Conservation (phyloP, 1,140 invertebrate genomes). For the Rhizoglyphus robini region DNA sequence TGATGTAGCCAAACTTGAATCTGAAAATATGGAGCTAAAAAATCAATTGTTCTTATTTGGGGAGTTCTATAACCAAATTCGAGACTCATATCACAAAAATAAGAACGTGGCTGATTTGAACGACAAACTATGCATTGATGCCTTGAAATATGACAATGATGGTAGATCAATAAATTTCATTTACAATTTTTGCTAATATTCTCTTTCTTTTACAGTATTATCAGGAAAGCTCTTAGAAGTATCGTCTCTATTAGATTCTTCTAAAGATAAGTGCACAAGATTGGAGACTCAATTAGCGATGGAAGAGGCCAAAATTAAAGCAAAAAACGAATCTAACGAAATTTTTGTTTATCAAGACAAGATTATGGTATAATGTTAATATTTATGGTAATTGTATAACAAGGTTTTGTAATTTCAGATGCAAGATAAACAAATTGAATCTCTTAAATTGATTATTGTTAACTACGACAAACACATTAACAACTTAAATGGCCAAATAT, state of each 20-base stretch:
- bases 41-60: conserved; percentile 10
- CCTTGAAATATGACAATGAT: background rate
- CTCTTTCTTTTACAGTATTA: too few species aligned
- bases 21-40: conserved; percentile 10
- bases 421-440: background rate
- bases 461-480: background rate
- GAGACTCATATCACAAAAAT: background rate
- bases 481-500: conserved; percentile 10
- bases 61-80: conserved; percentile 4
- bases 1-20: background rate
- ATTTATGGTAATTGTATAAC: background rate
- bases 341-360: background rate
- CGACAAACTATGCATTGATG: background rate
- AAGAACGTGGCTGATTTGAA: background rate
- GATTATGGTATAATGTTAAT: background rate
- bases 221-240: too few species aligned
- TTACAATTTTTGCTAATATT: background rate
- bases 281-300: background rate
- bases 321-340: background rate
- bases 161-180: background rate
- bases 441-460: background rate
- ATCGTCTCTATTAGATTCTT: conserved; percentile 5
- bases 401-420: background rate
- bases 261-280: background rate
- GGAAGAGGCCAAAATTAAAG: background rate